Conservation (phyloP, 2,797 vertebrate genomes). For the Zonotrichia albicollis region DNA sequence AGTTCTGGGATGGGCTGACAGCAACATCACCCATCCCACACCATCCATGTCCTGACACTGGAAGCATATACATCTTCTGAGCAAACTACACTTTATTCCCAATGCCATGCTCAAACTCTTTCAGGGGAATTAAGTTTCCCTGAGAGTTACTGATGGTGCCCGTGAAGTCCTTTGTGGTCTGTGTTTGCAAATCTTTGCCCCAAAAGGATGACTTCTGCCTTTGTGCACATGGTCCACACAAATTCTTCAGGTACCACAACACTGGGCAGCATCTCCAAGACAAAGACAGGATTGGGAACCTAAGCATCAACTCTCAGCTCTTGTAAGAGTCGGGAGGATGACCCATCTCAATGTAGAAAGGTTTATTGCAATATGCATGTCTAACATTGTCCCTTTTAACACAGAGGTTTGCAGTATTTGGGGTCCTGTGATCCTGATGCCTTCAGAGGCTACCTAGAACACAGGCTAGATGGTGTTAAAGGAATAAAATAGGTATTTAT, state of each 20-base stretch:
- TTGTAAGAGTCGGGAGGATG: rapidly evolving
- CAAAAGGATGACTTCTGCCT: background rate
- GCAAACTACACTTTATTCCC: background rate
- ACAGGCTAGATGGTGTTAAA: background rate
- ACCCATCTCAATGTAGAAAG: rapidly evolving
- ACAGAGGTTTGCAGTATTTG: background rate
- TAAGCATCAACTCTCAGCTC: background rate
- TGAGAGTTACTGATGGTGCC: background rate
- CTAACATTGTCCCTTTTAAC: background rate
- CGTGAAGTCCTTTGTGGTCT: background rate
- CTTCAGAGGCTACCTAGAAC: background rate
- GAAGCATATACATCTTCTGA: rapidly evolving
- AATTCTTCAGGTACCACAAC: background rate
- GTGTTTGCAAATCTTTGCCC: background rate
- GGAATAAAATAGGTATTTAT: background rate
- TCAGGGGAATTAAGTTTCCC: background rate
- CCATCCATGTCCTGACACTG: background rate
- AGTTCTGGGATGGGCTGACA: background rate
- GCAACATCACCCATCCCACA: background rate
- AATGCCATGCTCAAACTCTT: background rate
- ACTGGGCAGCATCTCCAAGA: background rate
- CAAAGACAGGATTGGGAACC: background rate
- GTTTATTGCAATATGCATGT: rapidly evolving
- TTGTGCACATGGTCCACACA: background rate
- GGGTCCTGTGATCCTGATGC: background rate